Conservation (phyloP, 2,113 vertebrate species). For the Galemys pyrenaicus region DNA sequence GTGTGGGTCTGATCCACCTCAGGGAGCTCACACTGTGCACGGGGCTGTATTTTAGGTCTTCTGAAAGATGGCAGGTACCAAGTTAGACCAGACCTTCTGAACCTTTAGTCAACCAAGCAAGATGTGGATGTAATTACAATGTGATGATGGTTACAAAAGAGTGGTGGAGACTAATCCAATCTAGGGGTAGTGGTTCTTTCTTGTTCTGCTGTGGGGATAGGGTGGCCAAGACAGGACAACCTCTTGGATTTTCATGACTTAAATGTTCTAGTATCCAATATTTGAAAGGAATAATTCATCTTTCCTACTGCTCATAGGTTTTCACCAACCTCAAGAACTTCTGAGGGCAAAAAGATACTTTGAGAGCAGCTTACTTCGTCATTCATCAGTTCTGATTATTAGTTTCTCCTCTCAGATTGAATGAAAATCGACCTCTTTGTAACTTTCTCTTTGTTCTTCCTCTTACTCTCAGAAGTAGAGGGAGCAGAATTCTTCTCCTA, state of each 20-base stretch:
- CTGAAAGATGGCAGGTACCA: background rate
- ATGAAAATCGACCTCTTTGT: background rate
- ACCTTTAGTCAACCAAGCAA: background rate
- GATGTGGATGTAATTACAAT: background rate
- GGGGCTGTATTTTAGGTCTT: background rate
- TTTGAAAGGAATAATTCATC: background rate
- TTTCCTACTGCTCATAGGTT: background rate
- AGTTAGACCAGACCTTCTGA: background rate
- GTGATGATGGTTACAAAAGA: background rate
- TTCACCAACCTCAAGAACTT: background rate
- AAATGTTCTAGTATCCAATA: background rate
- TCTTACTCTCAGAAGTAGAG: background rate
- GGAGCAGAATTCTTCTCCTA: background rate
- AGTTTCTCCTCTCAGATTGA: background rate
- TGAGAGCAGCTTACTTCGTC: background rate
- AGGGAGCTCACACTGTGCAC: background rate
- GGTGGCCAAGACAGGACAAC: background rate
- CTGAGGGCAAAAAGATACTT: background rate
- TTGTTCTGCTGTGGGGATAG: background rate
- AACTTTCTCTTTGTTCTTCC: background rate
- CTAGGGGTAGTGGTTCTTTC: background rate
- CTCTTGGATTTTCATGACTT: background rate
- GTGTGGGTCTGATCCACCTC: background rate
- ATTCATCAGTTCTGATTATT: background rate
- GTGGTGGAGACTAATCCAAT: background rate